Base-by-base conservation (phyloP, 2,888 invertebrate species). In the Lepidocyrtoides sp. region DNA sequence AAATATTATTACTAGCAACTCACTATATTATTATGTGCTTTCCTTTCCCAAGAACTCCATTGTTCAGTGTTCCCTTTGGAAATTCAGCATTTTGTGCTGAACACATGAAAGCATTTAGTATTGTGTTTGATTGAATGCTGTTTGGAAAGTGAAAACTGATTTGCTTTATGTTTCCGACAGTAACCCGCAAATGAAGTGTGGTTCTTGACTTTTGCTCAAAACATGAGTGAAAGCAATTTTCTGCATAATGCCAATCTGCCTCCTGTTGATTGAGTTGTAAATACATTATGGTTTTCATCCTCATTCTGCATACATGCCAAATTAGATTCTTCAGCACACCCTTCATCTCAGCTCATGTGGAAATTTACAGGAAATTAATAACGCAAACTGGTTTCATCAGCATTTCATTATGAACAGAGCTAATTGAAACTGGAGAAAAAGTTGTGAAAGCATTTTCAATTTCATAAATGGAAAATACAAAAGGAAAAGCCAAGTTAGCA, bases 181-280 rank as follows among this genome's bases (percentile, higher is more conserved):
- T 20, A n/a, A 23, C n/a, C 26, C 26, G 8, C 26, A 48, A 41
- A 48, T 44, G 12, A 41, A 72, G 63, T 82, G 41, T 82, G 57
- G 60, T 17, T 57, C 23, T 82, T 41, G 41, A 57, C 48, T 32
- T 69, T 36, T 8, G n/a, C 84, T 41, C 26, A 10, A 57, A 72
- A 72, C 69, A 48, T 7, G 0, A 54, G 57, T n/a, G 41, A 81
- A 81, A 32, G 60, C 41, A 81, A 81, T 81, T 81, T 57, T 41
- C 44, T 72, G 41, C 17, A 44, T 17, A 29, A 29, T 48, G 12
- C n/a, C 32, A 77, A 77, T 77, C 8, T 57, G 4, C 60, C 41
- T 32, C 81, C 81, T 81, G 81, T 60, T 81, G 81, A 81, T 81
- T 77, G 51, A 26, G 51, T 77, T 32, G 7, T 77, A 51, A 72